Evolutionary conservation across 1,140 invertebrate species (phyloP).

Genomic region (Aphelinus certus): DNA sequence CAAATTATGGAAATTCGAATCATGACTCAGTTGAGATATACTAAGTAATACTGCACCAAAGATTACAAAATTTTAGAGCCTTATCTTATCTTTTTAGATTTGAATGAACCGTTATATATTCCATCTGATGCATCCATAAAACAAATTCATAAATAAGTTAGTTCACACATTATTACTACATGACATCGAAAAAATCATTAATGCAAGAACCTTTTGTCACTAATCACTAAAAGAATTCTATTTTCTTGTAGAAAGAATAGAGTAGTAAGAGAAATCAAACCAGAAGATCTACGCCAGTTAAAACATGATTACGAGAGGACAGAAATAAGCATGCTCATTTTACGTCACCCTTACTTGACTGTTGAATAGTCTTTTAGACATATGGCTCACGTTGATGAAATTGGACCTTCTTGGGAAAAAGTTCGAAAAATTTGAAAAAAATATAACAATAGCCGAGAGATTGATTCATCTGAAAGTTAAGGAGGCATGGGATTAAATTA

Average conservation of each 20-base stretch:
- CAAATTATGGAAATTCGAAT: too few species aligned
- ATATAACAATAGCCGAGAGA: constrained; percentile 63
- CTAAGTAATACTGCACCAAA: too few species aligned
- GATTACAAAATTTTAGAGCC: too few species aligned
- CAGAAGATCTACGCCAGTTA: constrained; percentile 58
- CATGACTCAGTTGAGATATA: too few species aligned
- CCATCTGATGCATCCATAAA: too few species aligned
- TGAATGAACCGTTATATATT: too few species aligned
- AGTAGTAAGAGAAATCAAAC: constrained; percentile 61
- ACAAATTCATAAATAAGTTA: too few species aligned
- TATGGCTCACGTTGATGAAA: constrained; percentile 48
- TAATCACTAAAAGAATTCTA: not conserved
- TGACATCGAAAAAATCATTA: too few species aligned
- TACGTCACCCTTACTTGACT: constrained; percentile 73
- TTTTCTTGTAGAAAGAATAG: constrained; percentile 63
- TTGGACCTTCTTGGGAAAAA: constrained; percentile 36
- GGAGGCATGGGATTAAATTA: constrained; percentile 66
- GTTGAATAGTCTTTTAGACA: constrained; percentile 69
- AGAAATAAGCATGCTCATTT: constrained; percentile 72
- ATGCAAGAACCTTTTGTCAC: too few species aligned
- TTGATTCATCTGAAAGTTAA: constrained; percentile 62
- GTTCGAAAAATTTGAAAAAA: constrained; percentile 58
- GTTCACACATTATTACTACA: too few species aligned
- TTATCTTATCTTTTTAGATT: too few species aligned
- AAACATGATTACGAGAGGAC: constrained; percentile 68